These are phyloP conservation scores for Triops longicaudatus DNA, from an alignment of 1,140 invertebrate species.

Conservation along the genomic window DNA sequence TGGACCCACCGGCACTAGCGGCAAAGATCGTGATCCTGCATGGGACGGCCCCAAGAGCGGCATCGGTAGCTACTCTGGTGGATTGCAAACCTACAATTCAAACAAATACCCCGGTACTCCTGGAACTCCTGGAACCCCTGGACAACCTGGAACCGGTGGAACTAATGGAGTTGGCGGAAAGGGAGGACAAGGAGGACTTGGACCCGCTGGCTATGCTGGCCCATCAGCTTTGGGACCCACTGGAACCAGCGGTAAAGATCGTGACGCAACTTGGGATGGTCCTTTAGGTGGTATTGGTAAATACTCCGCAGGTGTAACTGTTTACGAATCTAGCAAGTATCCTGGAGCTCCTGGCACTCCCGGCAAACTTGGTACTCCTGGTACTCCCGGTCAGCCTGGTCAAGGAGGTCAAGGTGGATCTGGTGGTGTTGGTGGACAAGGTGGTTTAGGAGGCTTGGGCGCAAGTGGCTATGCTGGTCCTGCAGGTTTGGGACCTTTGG, in stretches of 20 bases:
- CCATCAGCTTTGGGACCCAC: constrained; percentile 16
- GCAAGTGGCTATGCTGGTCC: constrained; percentile 21
- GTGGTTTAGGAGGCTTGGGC: constrained; percentile 21
- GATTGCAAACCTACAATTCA: not conserved
- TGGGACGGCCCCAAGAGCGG: constrained; percentile 18
- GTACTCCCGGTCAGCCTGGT: constrained; percentile 13
- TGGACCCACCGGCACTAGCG: not conserved
- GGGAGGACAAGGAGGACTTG: constrained; percentile 24
- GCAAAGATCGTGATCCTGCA: not conserved
- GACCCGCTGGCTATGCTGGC: constrained; percentile 15
- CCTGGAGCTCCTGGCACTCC: not conserved
- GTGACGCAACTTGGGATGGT: constrained; percentile 23
- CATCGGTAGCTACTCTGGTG: not conserved
- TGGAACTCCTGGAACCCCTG: not conserved
- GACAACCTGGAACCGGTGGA: not conserved
- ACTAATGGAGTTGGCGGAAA: not conserved
- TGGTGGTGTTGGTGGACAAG: constrained; percentile 28
- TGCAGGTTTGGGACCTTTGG: constrained; percentile 21
- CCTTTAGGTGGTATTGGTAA: constrained; percentile 20
- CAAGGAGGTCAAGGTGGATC: constrained; percentile 28
- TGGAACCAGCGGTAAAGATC: not conserved
- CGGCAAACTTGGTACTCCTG: not conserved
- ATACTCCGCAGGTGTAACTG: not conserved
- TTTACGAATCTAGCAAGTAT: not conserved
- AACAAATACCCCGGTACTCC: not conserved